A percentile compares a stretch with the other conserved stretches of the same genome.
phyloP scores from a whole-genome alignment of 1,140 invertebrate species.

The Ridgeia piscesae region DNA sequence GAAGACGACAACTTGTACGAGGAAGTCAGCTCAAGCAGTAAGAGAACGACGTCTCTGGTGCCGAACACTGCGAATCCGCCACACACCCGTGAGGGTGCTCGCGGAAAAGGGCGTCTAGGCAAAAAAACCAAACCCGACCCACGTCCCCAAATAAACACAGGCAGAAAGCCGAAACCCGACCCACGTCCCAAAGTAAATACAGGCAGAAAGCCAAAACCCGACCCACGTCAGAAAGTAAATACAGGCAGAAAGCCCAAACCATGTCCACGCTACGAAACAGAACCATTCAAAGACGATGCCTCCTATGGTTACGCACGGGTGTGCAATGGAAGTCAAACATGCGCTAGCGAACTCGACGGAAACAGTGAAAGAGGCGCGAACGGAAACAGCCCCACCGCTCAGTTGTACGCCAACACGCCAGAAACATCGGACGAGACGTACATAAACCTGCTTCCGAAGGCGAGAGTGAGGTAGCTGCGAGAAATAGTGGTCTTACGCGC shows the following conservation, averaged over 20 bases:
- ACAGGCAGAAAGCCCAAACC: neutral
- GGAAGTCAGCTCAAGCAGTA: neutral
- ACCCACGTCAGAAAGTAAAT: neutral
- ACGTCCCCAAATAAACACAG: neutral
- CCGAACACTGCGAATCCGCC: neutral
- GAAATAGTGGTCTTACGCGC: no score
- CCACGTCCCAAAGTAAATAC: neutral
- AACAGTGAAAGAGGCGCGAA: neutral
- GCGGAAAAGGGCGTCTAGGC: no score
- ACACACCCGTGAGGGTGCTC: neutral
- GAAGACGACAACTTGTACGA: neutral
- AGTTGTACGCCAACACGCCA: neutral
- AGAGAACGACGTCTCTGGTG: neutral
- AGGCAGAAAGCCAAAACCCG: neutral
- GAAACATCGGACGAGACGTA: neutral
- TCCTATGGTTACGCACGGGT: neutral
- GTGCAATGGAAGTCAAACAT: neutral
- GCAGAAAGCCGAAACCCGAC: neutral
- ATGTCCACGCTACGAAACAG: no score
- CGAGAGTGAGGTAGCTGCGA: no score
- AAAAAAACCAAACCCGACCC: neutral
- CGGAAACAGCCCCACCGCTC: neutral
- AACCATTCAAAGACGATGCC: neutral
- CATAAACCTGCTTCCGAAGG: neutral
- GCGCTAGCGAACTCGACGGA: neutral